Evolutionary conservation across 1,140 invertebrate genomes (phyloP), one percentile per base, ranked within the genome.

Genomic region (Sitobion miscanthi): DNA sequence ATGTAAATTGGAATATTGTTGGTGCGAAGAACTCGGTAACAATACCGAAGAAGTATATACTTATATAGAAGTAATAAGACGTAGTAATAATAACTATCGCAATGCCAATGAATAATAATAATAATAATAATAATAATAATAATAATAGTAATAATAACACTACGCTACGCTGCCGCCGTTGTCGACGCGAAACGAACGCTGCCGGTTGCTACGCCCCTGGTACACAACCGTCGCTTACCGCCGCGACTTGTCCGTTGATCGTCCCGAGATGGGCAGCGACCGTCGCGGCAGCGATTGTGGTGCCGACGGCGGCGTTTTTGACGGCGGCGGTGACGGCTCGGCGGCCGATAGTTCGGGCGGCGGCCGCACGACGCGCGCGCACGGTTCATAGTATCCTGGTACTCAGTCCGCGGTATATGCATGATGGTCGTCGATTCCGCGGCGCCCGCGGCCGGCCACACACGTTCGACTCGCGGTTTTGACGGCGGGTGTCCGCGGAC

Each of bases 371-470:
- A 35, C 62, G 47, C 17, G 54, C 23, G 57, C 77, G 11, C n/a
- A 35, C 49, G 23, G 45, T 8, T 23, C 45, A 25, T 92, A 62
- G 77, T 35, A 9, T 38, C 91, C 91, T 92, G 91, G 91, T 92
- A 92, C 91, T 45, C 69, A 82, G 77, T 92, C 91, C 91, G 91
- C 91, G 91, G 69, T 54, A 35, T 54, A 92, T 92, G 91, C 91
- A 92, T 92, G 91, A 92, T 85, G 91, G 91, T 85, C 91, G 91
- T 54, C 47, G 91, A 85, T 92, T 92, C 77, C 91, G 91, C 91
- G 77, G 47, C 47, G 91, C 91, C 91, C 91, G 69, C 91, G 91
- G 69, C 69, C 77, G 91, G 86, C 86, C 86, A 88, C 86, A 88
- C 86, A 49, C 86, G n/a, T 47, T 35, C 91, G 62, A 49, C 77